These are phyloP conservation scores for Florisuga fusca DNA, from an alignment of 2,797 vertebrate species.

Conservation along the genomic window DNA sequence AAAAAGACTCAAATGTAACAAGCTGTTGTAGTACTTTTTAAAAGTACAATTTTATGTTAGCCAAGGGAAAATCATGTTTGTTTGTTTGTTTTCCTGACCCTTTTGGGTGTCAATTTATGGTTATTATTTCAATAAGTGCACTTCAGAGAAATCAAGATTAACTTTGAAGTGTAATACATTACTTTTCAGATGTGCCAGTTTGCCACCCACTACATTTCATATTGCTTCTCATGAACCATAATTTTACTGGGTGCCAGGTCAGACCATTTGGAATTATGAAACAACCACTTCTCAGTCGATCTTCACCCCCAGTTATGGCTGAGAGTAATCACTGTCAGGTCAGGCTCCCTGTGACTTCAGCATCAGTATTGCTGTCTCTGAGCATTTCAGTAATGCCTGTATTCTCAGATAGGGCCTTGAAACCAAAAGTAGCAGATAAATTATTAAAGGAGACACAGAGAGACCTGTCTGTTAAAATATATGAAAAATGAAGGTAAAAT, in stretches of 20 bases:
- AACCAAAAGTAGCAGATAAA: not conserved
- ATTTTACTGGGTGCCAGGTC: not conserved
- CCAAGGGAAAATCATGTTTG: not conserved
- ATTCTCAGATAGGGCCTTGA: conserved; percentile 23
- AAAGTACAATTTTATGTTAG: not conserved
- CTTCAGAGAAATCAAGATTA: not conserved
- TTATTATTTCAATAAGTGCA: not conserved
- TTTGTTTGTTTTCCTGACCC: not conserved
- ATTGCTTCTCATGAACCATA: not conserved
- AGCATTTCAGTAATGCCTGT: conserved; percentile 21
- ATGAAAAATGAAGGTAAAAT: not conserved
- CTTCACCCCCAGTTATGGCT: not conserved
- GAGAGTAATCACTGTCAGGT: conserved; percentile 32
- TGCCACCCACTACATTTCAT: not conserved
- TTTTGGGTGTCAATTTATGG: not conserved
- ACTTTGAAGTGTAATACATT: not conserved
- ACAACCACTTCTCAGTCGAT: not conserved
- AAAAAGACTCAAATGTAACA: not conserved
- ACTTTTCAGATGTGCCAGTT: not conserved
- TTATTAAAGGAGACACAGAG: conserved; percentile 42
- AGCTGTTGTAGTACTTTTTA: not conserved
- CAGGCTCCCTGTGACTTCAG: not conserved
- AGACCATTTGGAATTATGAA: not conserved
- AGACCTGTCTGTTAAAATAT: conserved; percentile 1
- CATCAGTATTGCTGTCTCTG: not conserved